phyloP scores from a whole-genome alignment of 2,797 vertebrate species.

The Nothura maculosa region DNA sequence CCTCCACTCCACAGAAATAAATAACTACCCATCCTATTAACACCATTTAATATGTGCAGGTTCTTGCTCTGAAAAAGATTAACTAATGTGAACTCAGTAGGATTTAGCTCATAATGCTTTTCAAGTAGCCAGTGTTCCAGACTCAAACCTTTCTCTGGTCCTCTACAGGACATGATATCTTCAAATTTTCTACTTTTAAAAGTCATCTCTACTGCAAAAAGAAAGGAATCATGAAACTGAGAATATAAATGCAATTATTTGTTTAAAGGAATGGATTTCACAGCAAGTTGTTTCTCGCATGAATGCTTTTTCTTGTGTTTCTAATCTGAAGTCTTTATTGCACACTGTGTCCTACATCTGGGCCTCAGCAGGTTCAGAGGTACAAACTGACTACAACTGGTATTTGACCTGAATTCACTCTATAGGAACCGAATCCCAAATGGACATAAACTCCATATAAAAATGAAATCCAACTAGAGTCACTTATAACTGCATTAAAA shows the following conservation, averaged over 20 bases:
- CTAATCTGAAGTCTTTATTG: conserved; percentile 22
- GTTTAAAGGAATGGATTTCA: background rate
- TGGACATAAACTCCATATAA: background rate
- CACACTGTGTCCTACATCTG: conserved; percentile 35
- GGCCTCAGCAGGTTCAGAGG: conserved; percentile 15
- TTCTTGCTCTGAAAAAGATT: background rate
- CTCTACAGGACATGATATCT: background rate
- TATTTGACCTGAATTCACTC: conserved; percentile 19
- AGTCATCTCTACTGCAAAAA: background rate
- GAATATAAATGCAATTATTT: background rate
- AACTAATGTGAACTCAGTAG: background rate
- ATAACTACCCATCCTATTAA: background rate
- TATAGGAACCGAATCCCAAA: background rate
- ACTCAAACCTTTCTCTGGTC: background rate
- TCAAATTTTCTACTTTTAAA: background rate
- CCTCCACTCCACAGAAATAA: background rate
- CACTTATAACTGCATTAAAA: background rate
- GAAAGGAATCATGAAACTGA: background rate
- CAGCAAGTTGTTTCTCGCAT: background rate
- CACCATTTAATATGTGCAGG: background rate
- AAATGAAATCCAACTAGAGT: background rate
- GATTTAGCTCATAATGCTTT: background rate
- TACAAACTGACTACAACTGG: background rate
- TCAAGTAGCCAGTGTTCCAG: background rate
- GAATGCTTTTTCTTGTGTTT: background rate